Base-by-base conservation (phyloP, 1,140 invertebrate genomes). In the Heliconius hewitsoni region DNA sequence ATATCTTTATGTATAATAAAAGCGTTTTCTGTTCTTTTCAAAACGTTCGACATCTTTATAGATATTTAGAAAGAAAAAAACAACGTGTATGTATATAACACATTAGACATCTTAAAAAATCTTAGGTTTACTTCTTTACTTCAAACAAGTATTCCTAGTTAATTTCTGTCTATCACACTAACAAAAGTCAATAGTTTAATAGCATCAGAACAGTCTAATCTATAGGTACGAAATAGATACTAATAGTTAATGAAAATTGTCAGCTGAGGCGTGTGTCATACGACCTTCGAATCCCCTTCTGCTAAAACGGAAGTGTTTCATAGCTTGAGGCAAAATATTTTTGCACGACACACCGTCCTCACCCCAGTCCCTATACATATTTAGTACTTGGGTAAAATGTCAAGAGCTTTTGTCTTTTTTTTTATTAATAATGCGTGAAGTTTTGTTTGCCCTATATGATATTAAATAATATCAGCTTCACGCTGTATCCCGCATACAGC, bases 211-310 rank as follows among this genome's bases (percentile, higher is more conserved):
- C 23, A 57, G n/a, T 16, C 9, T 11, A 11, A 23, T 66, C 60
- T 27, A 27, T 66, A 66, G 60, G 13, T 16, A 27, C 4, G 13
- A 23, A 13, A 13, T 66, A 27, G 57, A 11, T 66, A 5, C 60
- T 16, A 3, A 30, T 66, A 66, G 60, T 27, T 66, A 66, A 66
- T 66, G 60, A 30, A 66, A 66, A 66, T 66, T 66, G 60, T 66
- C 60, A 66, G 60, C 60, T 27, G 60, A 52, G n/a, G 19, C 55
- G 60, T 66, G 60, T 79, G 70, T 66, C 55, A 81, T 77, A 76
- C 73, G 76, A 81, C 79, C 79, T 81, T 81, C 79, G 57, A 27
- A 60, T 81, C 75, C 79, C 79, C 79, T 81, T 77, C 42, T 39
- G 39, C 18, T 19, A 52, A 73, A 73, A 71, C 82, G 77, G 80